Evolutionary conservation across 2,797 vertebrate species (phyloP), one percentile per base, ranked within the genome.

Genomic region (Sebastes kiyomatsui): DNA sequence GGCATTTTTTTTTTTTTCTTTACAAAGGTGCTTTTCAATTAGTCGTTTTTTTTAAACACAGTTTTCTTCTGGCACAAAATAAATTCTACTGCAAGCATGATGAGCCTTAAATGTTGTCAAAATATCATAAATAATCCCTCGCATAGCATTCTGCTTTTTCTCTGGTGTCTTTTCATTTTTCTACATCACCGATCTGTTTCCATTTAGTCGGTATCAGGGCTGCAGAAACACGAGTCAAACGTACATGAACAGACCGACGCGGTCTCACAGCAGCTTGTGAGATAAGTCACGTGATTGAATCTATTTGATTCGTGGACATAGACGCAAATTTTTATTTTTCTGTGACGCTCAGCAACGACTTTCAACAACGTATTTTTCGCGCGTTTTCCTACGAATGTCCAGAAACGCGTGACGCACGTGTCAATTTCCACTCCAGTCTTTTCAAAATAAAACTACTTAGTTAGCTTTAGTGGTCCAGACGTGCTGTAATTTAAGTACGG

Each of bases 11-110:
- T n/a, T 52, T 72, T 67, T 67, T 49, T 32, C 9, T 74, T 30
- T 52, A 85, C 87, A 67, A 69, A 93, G 84, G 90, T 94, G 90
- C 82, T 83, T 86, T 42, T 42, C 56, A 72, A 62, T 86, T 70
- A 62, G 62, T 79, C 14, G 1, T 42, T 54, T 64, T 64, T 81
- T 76, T 79, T 6, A 20, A 80, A 76, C 35, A 30, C 35, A 30
- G 22, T 72, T 80, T 77, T 76, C 64, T 89, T 81, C 88, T 84
- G 88, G 78, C 85, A 93, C 83, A 86, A 56, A 68, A 67, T 10
- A 77, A 83, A 80, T 18, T 60, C 82, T 82, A 78, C 72, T 49
- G 72, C 72, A 69, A 88, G 69, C 56, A n/a, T 67, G 80, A 72
- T 25, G 70, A 85, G 71, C 75, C 75, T n/a, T 73, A 76, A 72